Evolutionary conservation across 2,888 invertebrate genomes (phyloP).

Genomic region (Tiliacea aurago): DNA sequence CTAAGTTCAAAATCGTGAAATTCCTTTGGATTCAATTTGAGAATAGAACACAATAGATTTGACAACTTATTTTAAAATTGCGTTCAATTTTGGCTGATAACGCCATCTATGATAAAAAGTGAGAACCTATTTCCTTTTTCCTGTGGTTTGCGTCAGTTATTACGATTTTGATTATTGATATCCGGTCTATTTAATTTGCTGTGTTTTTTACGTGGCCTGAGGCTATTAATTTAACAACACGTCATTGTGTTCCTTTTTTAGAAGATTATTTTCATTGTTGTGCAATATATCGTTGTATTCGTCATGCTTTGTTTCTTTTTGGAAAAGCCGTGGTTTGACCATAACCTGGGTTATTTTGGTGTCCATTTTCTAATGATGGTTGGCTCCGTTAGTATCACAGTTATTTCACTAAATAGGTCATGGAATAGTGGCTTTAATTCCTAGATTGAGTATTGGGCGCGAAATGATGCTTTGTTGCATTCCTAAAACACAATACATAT

Average conservation of each 20-base stretch:
- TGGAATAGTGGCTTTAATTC: background rate
- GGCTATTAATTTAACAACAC: constrained; percentile 22
- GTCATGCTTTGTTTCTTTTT: constrained; percentile 46
- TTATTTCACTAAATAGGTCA: constrained; percentile 13
- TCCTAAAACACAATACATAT: background rate
- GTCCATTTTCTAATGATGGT: background rate
- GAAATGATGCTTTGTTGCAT: background rate
- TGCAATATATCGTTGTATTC: constrained; percentile 11
- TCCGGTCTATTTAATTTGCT: constrained; percentile 49
- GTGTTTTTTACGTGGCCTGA: constrained; percentile 49
- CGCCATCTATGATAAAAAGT: constrained; percentile 65
- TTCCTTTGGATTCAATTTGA: constrained; percentile 7
- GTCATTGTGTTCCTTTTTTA: constrained; percentile 16
- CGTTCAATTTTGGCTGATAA: background rate
- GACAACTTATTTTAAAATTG: background rate
- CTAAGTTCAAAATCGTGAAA: constrained; percentile 31
- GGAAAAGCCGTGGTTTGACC: constrained; percentile 16
- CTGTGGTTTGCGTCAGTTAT: constrained; percentile 7
- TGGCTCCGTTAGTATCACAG: background rate
- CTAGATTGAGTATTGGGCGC: background rate
- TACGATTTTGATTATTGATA: constrained; percentile 41
- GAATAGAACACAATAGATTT: background rate
- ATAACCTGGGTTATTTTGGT: constrained; percentile 14
- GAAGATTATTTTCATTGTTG: constrained; percentile 16
- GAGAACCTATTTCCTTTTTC: constrained; percentile 35